These are phyloP conservation scores for Amphipyra tragopoginis DNA, from an alignment of 2,888 invertebrate genomes.

Conservation along the genomic window DNA sequence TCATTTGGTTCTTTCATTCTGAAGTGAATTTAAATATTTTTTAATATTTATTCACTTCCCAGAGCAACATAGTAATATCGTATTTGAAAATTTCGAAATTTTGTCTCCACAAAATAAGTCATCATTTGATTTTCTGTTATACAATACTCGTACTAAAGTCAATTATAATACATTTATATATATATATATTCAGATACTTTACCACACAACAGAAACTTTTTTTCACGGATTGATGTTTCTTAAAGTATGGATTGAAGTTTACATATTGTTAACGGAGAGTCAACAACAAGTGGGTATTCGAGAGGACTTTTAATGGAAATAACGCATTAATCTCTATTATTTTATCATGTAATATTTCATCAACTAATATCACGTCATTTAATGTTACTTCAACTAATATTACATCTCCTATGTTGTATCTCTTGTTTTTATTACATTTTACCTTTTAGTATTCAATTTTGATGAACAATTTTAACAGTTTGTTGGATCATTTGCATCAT, in stretches of 20 bases:
- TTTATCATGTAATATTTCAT: no score
- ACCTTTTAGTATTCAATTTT: no score
- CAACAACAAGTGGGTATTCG: background rate
- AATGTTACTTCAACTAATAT: background rate
- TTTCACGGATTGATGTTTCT: background rate
- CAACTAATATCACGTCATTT: no score
- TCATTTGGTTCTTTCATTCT: no score
- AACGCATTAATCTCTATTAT: background rate
- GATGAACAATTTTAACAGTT: no score
- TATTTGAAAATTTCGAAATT: no score
- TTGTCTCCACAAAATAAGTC: no score
- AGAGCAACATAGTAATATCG: no score
- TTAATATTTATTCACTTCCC: no score
- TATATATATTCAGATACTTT: conserved; percentile 1
- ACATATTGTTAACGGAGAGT: background rate
- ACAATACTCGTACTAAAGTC: background rate
- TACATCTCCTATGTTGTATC: background rate
- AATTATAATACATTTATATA: background rate
- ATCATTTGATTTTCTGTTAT: no score
- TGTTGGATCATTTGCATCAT: background rate
- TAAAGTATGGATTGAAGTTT: background rate
- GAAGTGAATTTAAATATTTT: no score
- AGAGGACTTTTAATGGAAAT: background rate
- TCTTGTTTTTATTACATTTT: background rate
- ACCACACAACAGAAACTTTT: background rate